These are phyloP conservation scores for Mustela lutreola DNA, from an alignment of 2,113 vertebrate species.

Conservation along the genomic window DNA sequence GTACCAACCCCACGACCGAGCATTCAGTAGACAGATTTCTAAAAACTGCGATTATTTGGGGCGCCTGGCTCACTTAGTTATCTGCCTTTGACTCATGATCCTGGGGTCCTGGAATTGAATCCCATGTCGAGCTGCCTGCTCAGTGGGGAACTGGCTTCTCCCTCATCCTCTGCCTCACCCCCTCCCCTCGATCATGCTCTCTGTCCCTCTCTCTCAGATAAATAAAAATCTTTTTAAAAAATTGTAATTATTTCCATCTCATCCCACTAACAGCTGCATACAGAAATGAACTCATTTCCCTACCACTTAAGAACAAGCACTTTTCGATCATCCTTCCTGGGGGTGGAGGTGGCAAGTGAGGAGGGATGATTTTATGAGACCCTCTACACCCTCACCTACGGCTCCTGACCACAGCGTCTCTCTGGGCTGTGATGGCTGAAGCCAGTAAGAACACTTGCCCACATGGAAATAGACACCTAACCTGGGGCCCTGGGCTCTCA, in stretches of 20 bases:
- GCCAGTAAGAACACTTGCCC: background rate
- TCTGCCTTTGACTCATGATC: background rate
- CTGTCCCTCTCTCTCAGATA: background rate
- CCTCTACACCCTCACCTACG: background rate
- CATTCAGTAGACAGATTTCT: background rate
- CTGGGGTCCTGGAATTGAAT: background rate
- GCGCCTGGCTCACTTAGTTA: background rate
- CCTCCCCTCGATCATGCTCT: background rate
- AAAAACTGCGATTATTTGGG: conserved; percentile 8
- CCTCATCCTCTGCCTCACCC: background rate
- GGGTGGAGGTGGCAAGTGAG: rapidly evolving
- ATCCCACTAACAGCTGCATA: background rate
- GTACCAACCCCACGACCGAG: background rate
- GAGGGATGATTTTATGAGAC: background rate
- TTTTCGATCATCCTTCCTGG: background rate
- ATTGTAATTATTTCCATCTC: background rate
- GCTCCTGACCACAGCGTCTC: background rate
- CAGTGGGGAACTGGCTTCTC: background rate
- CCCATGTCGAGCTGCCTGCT: background rate
- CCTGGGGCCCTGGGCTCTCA: background rate
- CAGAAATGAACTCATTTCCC: background rate
- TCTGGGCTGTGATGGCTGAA: background rate
- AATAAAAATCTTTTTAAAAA: background rate
- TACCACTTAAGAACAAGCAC: background rate
- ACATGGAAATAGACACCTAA: background rate